Conservation (phyloP, 2,113 vertebrate species). For the human (Homo sapiens) region DNA sequence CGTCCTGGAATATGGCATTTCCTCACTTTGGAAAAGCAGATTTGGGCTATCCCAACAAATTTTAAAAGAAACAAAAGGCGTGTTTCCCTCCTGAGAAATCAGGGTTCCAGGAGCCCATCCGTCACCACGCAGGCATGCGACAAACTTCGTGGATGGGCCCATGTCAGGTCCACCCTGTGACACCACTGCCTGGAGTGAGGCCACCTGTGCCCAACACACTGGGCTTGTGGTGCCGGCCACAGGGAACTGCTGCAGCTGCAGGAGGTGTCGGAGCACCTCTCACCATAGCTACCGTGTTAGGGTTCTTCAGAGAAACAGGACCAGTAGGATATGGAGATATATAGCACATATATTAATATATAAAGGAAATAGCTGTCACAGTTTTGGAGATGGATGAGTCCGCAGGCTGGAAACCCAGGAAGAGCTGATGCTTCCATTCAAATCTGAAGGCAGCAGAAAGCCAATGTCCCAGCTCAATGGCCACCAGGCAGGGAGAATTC, state of each 20-base stretch:
- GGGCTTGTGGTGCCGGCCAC: rapidly evolving
- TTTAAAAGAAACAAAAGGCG: neutral
- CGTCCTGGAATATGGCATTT: neutral
- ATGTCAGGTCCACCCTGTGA: rapidly evolving
- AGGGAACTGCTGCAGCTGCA: neutral
- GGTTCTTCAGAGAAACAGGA: too few relatives aligned
- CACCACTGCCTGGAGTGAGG: rapidly evolving
- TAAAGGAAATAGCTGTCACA: rapidly evolving
- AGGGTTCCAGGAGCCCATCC: neutral
- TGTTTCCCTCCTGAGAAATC: neutral
- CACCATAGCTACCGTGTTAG: rapidly evolving
- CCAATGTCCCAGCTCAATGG: neutral
- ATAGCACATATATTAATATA: rapidly evolving
- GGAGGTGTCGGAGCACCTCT: neutral
- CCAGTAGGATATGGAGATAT: rapidly evolving
- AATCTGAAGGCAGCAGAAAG: neutral
- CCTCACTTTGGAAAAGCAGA: neutral
- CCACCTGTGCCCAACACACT: neutral
- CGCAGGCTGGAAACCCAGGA: neutral
- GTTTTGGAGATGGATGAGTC: neutral
- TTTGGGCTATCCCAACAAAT: neutral
- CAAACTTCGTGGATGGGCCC: rapidly evolving
- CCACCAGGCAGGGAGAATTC: neutral
- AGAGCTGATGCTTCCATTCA: rapidly evolving
- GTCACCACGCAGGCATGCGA: rapidly evolving